Evolutionary conservation across 2,797 vertebrate species (phyloP).

Genomic region (Falco rusticolus): DNA sequence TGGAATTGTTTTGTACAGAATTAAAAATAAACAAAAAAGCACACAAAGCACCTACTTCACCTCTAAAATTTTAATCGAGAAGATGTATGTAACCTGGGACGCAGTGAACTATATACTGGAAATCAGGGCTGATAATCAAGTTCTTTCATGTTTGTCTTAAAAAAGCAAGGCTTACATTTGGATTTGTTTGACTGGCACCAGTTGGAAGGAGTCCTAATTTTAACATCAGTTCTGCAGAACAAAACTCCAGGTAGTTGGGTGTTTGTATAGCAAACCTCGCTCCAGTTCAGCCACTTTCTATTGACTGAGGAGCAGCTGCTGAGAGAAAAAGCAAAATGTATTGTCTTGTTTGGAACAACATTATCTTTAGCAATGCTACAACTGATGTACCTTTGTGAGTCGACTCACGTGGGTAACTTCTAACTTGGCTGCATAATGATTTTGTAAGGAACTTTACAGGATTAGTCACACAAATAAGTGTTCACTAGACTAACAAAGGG

Average conservation of each 20-base stretch:
- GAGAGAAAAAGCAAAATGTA: background rate
- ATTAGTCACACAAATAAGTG: background rate
- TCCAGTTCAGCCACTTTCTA: background rate
- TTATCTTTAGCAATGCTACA: background rate
- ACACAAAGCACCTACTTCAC: background rate
- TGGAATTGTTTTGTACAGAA: background rate
- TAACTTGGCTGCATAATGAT: background rate
- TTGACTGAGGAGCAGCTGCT: background rate
- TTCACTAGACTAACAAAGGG: background rate
- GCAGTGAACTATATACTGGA: background rate
- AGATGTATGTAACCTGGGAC: background rate
- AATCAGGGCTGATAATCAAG: background rate
- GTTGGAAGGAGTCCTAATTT: background rate
- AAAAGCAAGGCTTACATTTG: background rate
- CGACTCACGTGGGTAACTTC: background rate
- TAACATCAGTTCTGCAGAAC: background rate
- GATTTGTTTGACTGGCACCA: background rate
- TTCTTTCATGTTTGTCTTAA: background rate
- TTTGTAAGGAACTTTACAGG: background rate
- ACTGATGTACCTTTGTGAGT: background rate
- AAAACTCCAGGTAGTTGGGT: background rate
- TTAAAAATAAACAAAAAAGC: background rate
- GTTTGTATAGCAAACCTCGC: background rate
- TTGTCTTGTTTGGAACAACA: background rate
- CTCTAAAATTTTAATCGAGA: background rate